Evolutionary conservation across 2,113 vertebrate genomes (phyloP).

Genomic region (Rostratula benghalensis): DNA sequence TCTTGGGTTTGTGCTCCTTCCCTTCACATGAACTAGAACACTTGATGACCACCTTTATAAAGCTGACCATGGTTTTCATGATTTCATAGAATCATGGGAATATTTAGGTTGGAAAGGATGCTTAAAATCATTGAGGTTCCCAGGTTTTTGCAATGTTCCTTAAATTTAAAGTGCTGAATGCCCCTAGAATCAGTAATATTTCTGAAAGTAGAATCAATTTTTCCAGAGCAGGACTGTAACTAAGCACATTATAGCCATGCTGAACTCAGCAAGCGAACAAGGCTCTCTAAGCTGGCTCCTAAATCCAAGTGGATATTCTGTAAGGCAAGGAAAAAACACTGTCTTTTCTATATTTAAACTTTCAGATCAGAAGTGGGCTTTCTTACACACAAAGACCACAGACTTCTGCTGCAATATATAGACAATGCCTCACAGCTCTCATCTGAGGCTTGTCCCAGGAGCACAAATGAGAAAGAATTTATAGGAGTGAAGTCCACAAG

Average conservation of each 20-base stretch:
- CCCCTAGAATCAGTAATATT: conserved; percentile 29
- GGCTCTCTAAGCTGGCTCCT: conserved; percentile 18
- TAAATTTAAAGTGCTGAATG: conserved; percentile 5
- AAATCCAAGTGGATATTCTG: conserved; percentile 46
- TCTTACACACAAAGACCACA: background rate
- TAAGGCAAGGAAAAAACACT: conserved; percentile 30
- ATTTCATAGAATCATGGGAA: background rate
- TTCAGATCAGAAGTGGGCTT: background rate
- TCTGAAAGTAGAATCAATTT: conserved; percentile 47
- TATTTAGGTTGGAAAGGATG: background rate
- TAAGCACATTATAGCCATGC: conserved; percentile 44
- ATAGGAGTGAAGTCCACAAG: background rate
- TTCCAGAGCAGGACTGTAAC: conserved; percentile 49
- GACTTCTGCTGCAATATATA: background rate
- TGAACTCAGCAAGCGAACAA: conserved; percentile 45
- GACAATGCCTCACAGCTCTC: background rate
- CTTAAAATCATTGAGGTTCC: background rate
- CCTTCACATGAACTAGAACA: background rate
- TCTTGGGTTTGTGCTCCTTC: background rate
- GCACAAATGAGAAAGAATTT: background rate
- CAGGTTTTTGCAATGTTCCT: background rate
- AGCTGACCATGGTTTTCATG: background rate
- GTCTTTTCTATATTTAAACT: conserved; percentile 24
- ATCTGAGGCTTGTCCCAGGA: background rate
- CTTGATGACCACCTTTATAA: background rate